Evolutionary conservation across 2,797 vertebrate genomes (phyloP).

Genomic region (Falco novaeseelandiae): DNA sequence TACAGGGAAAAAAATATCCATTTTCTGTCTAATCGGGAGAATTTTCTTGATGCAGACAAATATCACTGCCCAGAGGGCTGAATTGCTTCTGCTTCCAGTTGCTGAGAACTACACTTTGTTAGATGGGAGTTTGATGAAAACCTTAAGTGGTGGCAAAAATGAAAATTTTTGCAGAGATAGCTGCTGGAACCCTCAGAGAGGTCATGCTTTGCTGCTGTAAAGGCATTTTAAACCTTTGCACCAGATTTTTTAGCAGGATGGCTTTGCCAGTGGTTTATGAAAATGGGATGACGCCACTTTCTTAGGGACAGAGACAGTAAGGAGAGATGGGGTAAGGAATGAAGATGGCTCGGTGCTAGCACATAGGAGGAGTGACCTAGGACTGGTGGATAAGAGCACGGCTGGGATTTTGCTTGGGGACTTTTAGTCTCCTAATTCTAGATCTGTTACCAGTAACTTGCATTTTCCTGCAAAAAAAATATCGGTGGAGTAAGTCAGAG

Average conservation of each 20-base stretch:
- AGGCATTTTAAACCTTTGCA: background rate
- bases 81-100: slow-evolving; percentile 38
- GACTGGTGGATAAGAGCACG: background rate
- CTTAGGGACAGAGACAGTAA: background rate
- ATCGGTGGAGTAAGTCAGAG: slow-evolving; percentile 10
- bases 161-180: slow-evolving; percentile 32
- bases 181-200: background rate
- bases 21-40: background rate
- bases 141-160: slow-evolving; percentile 32
- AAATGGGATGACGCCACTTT: background rate
- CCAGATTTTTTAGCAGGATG: background rate
- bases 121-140: slow-evolving; percentile 45
- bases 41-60: slow-evolving; percentile 56
- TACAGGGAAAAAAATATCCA: background rate
- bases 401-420: background rate
- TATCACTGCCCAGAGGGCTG: slow-evolving; percentile 33
- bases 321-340: background rate
- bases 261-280: background rate
- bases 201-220: background rate
- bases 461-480: background rate
- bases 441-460: background rate
- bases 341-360: background rate
- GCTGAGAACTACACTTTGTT: slow-evolving; percentile 54
- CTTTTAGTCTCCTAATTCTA: background rate
- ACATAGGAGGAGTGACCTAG: background rate